phyloP scores from a whole-genome alignment of 2,797 vertebrate species.

The Oreortyx pictus region DNA sequence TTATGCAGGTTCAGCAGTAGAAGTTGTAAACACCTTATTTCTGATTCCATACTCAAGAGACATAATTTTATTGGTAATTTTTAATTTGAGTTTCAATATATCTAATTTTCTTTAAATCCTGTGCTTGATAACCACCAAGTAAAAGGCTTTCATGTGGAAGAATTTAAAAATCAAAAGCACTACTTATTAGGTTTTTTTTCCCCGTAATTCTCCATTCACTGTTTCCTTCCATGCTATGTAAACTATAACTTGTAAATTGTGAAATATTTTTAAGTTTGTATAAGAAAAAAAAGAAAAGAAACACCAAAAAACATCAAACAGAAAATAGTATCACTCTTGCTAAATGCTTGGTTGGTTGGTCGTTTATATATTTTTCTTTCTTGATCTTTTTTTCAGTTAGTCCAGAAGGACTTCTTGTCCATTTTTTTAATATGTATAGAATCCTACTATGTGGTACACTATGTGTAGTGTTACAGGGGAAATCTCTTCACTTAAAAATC shows the following conservation, averaged over 20 bases:
- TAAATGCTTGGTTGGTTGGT: fast-evolving
- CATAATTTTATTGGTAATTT: neutral
- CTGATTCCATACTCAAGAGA: neutral
- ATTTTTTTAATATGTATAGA: neutral
- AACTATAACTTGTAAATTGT: neutral
- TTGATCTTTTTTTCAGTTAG: neutral
- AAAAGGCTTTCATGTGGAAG: neutral
- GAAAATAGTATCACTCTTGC: too few species aligned
- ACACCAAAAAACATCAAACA: too few species aligned
- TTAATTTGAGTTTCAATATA: neutral
- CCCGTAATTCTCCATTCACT: neutral
- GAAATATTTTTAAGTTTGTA: neutral
- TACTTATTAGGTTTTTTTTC: neutral
- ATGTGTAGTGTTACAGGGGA: neutral
- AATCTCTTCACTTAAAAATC: neutral
- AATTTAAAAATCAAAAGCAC: neutral
- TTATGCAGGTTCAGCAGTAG: neutral
- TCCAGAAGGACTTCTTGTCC: neutral
- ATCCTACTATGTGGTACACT: too few species aligned
- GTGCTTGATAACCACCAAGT: neutral
- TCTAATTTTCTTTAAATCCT: neutral
- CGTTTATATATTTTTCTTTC: neutral
- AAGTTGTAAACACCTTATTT: neutral
- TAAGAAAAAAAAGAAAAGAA: neutral
- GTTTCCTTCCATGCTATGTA: neutral